phyloP scores from a whole-genome alignment of 2,797 vertebrate species.

The Triplophysa bombifrons region DNA sequence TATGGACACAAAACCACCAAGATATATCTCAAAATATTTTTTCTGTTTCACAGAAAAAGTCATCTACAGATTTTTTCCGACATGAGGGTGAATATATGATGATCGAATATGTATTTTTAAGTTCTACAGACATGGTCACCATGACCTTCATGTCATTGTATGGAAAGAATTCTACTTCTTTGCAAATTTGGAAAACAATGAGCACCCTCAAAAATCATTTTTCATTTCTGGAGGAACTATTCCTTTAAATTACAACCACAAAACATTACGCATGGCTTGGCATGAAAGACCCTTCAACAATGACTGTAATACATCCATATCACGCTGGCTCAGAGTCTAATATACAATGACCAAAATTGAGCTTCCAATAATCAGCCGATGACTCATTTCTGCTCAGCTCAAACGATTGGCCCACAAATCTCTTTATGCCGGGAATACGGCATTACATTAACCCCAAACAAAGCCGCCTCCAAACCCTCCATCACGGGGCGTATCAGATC shows the following conservation, averaged over 20 bases:
- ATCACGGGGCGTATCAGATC: conserved; percentile 42
- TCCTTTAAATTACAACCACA: neutral
- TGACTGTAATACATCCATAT: conserved; percentile 16
- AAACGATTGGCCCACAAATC: conserved; percentile 26
- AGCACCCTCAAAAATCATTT: neutral
- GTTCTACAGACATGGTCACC: too few relatives aligned
- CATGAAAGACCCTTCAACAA: neutral
- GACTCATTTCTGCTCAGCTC: conserved; percentile 52
- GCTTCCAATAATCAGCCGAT: conserved; percentile 52
- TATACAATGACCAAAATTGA: conserved; percentile 13
- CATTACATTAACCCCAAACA: conserved; percentile 49
- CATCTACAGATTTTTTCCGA: too few relatives aligned
- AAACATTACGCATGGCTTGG: neutral
- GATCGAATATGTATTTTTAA: too few relatives aligned
- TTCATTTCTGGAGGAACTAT: neutral
- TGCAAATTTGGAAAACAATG: neutral
- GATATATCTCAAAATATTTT: too few relatives aligned
- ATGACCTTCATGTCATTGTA: neutral
- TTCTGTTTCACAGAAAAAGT: too few relatives aligned
- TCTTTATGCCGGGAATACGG: conserved; percentile 51
- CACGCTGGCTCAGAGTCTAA: conserved; percentile 3
- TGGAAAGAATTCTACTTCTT: neutral
- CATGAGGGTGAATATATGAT: too few relatives aligned
- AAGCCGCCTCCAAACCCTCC: conserved; percentile 33
- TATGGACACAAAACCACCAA: too few relatives aligned